These are phyloP conservation scores for Lepidurus apus DNA, from an alignment of 1,140 invertebrate genomes.

Conservation along the genomic window DNA sequence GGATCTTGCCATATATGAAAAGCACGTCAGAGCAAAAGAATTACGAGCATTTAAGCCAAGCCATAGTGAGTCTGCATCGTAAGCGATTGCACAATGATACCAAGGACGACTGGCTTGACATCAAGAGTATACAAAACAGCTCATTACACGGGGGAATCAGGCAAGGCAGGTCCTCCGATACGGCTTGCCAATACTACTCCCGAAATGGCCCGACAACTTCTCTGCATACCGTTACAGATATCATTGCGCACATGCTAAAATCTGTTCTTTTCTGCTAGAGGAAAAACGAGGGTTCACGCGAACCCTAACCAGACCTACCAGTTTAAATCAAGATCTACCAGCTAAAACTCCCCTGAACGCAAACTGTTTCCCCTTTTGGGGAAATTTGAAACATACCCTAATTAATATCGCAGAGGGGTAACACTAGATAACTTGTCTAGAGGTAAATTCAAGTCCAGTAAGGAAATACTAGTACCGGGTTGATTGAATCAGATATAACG, in stretches of 20 bases:
- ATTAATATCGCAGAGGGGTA: too few relatives aligned
- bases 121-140: neutral
- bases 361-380: too few relatives aligned
- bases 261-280: too few relatives aligned
- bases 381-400: too few relatives aligned
- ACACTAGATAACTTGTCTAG: too few relatives aligned
- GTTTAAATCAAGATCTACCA: too few relatives aligned
- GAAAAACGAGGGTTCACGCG: too few relatives aligned
- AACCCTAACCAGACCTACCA: too few relatives aligned
- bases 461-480: too few relatives aligned
- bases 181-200: neutral
- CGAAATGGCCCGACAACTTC: neutral
- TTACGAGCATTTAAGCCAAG: neutral
- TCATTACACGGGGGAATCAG: neutral
- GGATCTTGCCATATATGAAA: slow-evolving; percentile 5
- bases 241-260: neutral
- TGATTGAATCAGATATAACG: too few relatives aligned
- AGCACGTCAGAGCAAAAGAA: neutral
- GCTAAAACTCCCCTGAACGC: too few relatives aligned
- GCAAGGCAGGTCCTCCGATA: neutral
- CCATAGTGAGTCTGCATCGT: neutral
- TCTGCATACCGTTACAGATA: neutral
- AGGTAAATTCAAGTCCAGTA: too few relatives aligned
- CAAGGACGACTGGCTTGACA: neutral
- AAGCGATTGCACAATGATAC: neutral